These are phyloP conservation scores for Penaeus japonicus DNA, from an alignment of 1,140 invertebrate species.

Conservation along the genomic window DNA sequence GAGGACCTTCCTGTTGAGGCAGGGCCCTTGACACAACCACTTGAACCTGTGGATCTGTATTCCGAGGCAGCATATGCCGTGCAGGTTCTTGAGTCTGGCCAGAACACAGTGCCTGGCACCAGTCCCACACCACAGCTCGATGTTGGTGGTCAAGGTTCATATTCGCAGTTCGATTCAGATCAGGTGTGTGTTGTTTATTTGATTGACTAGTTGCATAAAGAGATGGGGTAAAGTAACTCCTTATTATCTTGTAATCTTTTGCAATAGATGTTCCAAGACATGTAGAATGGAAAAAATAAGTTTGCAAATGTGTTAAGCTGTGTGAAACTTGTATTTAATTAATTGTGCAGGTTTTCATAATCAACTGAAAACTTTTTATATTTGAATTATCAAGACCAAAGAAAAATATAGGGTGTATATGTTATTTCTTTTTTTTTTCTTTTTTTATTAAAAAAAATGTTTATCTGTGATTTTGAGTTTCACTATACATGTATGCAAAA, in stretches of 20 bases:
- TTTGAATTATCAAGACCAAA: too few species aligned
- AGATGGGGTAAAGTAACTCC: neutral
- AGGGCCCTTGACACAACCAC: neutral
- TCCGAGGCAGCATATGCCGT: slow-evolving; percentile 15
- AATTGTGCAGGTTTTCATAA: too few species aligned
- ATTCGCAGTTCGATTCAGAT: neutral
- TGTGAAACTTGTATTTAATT: too few species aligned
- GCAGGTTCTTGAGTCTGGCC: slow-evolving; percentile 21
- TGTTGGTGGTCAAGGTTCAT: neutral
- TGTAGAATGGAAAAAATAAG: too few species aligned
- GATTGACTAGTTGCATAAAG: neutral
- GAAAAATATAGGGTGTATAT: too few species aligned
- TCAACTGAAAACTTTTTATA: too few species aligned
- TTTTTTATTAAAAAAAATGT: too few species aligned
- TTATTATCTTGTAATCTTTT: neutral
- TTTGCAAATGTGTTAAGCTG: too few species aligned
- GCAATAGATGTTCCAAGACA: too few species aligned
- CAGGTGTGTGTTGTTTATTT: slow-evolving; percentile 19
- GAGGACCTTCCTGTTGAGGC: neutral
- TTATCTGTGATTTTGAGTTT: too few species aligned
- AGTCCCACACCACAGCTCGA: neutral
- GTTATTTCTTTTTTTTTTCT: too few species aligned
- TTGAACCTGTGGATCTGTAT: neutral
- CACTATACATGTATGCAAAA: too few species aligned
- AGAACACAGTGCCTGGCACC: neutral